Conservation (phyloP, 2,113 vertebrate species). For the Pluvialis apricaria region DNA sequence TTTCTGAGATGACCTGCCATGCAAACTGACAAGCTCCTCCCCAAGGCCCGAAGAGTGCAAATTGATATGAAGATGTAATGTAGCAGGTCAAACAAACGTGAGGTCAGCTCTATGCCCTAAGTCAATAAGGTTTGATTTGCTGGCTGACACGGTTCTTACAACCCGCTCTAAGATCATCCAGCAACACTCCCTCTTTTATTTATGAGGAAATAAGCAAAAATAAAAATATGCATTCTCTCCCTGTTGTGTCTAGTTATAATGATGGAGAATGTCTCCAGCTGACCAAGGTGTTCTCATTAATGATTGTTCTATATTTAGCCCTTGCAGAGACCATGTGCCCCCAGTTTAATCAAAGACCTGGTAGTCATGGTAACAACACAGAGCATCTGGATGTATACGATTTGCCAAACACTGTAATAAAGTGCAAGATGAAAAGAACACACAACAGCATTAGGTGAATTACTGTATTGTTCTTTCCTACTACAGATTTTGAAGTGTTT, state of each 20-base stretch:
- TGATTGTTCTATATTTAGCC: constrained; percentile 44
- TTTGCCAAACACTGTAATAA: constrained; percentile 13
- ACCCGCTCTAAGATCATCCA: neutral
- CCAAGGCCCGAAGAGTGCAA: neutral
- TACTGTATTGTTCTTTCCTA: neutral
- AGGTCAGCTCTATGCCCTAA: neutral
- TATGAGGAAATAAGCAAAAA: neutral
- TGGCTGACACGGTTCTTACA: neutral
- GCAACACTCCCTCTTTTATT: neutral
- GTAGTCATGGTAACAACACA: constrained; percentile 38
- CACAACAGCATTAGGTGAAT: neutral
- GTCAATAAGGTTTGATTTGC: neutral
- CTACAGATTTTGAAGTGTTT: neutral
- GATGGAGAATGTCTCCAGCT: neutral
- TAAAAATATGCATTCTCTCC: neutral
- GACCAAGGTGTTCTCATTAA: constrained; percentile 53
- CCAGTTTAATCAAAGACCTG: constrained; percentile 47
- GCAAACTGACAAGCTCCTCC: neutral
- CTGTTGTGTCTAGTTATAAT: neutral
- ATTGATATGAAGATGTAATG: neutral
- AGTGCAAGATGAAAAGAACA: constrained; percentile 2
- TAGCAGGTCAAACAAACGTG: neutral
- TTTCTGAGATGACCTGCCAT: neutral
- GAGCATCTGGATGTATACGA: constrained; percentile 14
- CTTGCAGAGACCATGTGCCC: constrained; percentile 5